Evolutionary conservation across 2,797 vertebrate species (phyloP).

Genomic region (Lycodopsis pacificus): DNA sequence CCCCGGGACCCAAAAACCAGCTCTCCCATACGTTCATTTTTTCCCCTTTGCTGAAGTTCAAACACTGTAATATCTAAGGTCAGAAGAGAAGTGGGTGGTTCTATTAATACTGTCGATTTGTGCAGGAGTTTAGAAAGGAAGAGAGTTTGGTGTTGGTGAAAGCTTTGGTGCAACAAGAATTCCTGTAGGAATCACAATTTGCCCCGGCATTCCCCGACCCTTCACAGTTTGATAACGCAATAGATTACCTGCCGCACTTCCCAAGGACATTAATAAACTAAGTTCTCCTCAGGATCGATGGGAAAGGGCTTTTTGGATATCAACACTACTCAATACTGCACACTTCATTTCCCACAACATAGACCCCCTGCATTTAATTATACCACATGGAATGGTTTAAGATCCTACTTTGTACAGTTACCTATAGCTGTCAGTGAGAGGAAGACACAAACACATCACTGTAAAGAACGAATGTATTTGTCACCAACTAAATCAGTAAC

Average conservation of each 20-base stretch:
- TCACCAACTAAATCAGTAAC: background rate
- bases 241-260: constrained; percentile 84
- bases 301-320: constrained; percentile 77
- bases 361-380: constrained; percentile 77
- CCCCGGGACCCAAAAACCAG: constrained; percentile 54
- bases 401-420: constrained; percentile 66
- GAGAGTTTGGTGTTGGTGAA: constrained; percentile 50
- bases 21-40: constrained; percentile 50
- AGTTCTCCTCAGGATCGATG: constrained; percentile 80
- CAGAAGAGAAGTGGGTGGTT: constrained; percentile 62
- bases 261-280: constrained; percentile 86
- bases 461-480: constrained; percentile 21
- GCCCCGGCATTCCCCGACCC: constrained; percentile 69
- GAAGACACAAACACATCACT: constrained; percentile 27
- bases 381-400: constrained; percentile 65
- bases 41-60: constrained; percentile 56
- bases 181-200: constrained; percentile 74
- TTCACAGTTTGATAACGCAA: constrained; percentile 85
- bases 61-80: constrained; percentile 63
- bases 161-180: constrained; percentile 59
- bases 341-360: constrained; percentile 81
- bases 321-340: constrained; percentile 79
- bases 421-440: constrained; percentile 36
- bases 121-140: constrained; percentile 45
- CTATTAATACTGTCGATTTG: constrained; percentile 63